Conservation (phyloP, 2,888 invertebrate genomes). For the Chrysotoxum bicinctum region DNA sequence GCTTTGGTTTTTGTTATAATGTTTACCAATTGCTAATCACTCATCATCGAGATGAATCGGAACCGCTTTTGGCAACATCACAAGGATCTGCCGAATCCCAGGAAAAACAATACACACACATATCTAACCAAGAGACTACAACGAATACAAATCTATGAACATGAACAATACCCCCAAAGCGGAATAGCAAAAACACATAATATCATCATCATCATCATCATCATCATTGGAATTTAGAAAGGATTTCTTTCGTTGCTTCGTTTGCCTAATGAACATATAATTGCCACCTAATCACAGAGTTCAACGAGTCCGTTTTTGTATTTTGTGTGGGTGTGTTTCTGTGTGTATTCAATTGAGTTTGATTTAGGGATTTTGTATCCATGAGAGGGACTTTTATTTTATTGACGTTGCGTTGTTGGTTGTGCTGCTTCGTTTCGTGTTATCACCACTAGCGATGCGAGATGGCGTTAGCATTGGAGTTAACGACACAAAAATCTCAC, state of each 20-base stretch:
- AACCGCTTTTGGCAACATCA: conserved; percentile 55
- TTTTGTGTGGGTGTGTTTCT: conserved; percentile 11
- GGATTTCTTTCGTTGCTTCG: conserved; percentile 52
- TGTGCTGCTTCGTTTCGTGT: conserved; percentile 29
- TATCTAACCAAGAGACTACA: neutral
- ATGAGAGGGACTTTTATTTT: conserved; percentile 30
- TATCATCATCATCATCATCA: conserved; percentile 12
- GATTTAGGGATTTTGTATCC: conserved; percentile 51
- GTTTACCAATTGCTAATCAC: conserved; percentile 69
- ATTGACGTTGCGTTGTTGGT: conserved; percentile 37
- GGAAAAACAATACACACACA: neutral
- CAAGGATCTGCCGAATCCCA: conserved; percentile 53
- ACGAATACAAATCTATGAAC: neutral
- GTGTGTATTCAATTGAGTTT: conserved; percentile 42
- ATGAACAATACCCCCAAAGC: conserved; percentile 12
- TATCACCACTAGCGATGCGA: conserved; percentile 45
- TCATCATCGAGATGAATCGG: conserved; percentile 60
- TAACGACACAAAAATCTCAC: conserved; percentile 38
- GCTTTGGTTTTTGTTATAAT: conserved; percentile 50
- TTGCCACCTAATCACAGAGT: conserved; percentile 71
- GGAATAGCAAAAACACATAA: conserved; percentile 42
- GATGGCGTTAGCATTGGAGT: conserved; percentile 51
- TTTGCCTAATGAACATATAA: conserved; percentile 72
- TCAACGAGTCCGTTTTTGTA: conserved; percentile 45
- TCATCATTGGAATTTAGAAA: conserved; percentile 11